phyloP scores from a whole-genome alignment of 1,140 invertebrate genomes.

The Heterodera carotae region DNA sequence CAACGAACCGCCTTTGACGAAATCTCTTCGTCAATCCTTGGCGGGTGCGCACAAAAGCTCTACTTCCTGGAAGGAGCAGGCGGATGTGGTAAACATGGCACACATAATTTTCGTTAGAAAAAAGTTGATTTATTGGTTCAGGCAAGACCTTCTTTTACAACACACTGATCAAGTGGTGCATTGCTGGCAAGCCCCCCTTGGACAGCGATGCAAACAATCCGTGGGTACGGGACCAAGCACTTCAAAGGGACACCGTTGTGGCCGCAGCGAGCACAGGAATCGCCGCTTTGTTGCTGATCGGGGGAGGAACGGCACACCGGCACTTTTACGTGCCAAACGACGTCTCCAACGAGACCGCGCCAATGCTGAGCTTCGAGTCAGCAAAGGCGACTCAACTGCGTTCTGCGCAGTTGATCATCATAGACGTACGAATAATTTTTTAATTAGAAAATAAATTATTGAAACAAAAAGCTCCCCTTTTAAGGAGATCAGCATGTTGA shows the following conservation, averaged over 20 bases:
- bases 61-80: constrained; percentile 57
- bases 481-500: constrained; percentile 14
- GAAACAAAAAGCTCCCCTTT: no score
- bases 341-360: not conserved
- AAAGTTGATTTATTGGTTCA: not conserved
- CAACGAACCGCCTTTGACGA: not conserved
- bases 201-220: not conserved
- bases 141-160: constrained; percentile 63
- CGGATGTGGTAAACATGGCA: constrained; percentile 64
- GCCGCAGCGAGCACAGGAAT: constrained; percentile 53
- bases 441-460: not conserved
- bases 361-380: constrained; percentile 16
- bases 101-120: not conserved
- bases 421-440: not conserved
- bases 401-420: not conserved
- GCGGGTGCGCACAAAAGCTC: not conserved
- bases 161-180: constrained; percentile 31
- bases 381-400: not conserved
- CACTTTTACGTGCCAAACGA: constrained; percentile 30
- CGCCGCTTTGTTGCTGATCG: constrained; percentile 53
- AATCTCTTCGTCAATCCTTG: not conserved
- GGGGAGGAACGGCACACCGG: constrained; percentile 49
- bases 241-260: constrained; percentile 29
- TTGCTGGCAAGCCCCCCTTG: not conserved
- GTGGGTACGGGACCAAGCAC: not conserved